Base-by-base conservation (phyloP, 2,113 vertebrate species). In the Stigmatopora nigra region DNA sequence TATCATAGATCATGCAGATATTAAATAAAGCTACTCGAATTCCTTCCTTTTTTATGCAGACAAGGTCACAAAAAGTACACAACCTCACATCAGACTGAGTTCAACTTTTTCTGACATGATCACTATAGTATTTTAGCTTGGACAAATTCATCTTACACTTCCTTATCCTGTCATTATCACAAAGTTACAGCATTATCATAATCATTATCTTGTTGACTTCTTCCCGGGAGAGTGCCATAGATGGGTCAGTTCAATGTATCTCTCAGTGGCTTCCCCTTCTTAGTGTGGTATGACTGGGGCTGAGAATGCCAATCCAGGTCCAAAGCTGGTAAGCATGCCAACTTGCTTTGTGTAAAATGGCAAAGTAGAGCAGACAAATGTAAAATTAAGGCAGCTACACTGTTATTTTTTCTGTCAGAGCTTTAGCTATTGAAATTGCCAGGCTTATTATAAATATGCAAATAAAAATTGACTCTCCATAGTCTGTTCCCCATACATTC, bases 241-340 rank as follows among this genome's bases (percentile, higher is more conserved):
- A 87, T 78, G 83, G 84, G 82, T 86, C 84, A 87, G 84, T 81
- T 76, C 78, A 80, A 84, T n/a, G n/a, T n/a, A n/a, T 73, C 74
- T 75, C 69, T 51, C 19, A 80, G 68, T 1, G 72, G 61, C 67
- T 61, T 56, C 65, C 47, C 62, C 80, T 84, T 65, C 83, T 85
- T 86, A 83, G 68, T 13, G 47, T 74, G 69, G 80, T 83, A 78
- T 68, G 70, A 79, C 69, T 72, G 57, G 57, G 35, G 35, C 16
- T 38, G 78, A 70, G 51, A 70, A 63, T 16, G 35, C 49, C 46
- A 67, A 56, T 61, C 65, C 64, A 63, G 65, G 67, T 72, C 68
- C 64, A 51, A 71, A 70, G 70, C 73, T 81, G 70, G 69, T 65
- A 58, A 81, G 73, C 36, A 57, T 13, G 65, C 19, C 51, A 17